phyloP scores from a whole-genome alignment of 2,113 vertebrate species.

The Rattus norvegicus region GRCr8 NC_086019.1:132094001-132094500 shows the following conservation, averaged over 20 bases:
- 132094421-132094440: background rate
- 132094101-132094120: conserved; percentile 1
- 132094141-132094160: conserved; percentile 1
- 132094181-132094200: conserved; percentile 52
- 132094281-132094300: background rate
- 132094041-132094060: background rate
- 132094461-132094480: background rate
- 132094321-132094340: background rate
- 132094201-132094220: conserved; percentile 21
- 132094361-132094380: background rate
- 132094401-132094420: conserved; percentile 2
- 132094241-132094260: background rate
- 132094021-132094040: conserved; percentile 52
- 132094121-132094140: background rate
- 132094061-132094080: background rate
- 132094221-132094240: background rate
- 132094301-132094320: background rate
- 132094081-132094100: background rate
- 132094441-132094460: background rate
- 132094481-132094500: background rate
- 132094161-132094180: conserved; percentile 39
- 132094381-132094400: background rate
- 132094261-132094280: background rate
- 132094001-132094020: background rate
- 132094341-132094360: background rate